A percentile compares a stretch with the other conserved stretches of the same genome.
These are phyloP conservation scores for Nyctibius grandis DNA, from an alignment of 2,797 vertebrate genomes.

Conservation along the genomic window DNA sequence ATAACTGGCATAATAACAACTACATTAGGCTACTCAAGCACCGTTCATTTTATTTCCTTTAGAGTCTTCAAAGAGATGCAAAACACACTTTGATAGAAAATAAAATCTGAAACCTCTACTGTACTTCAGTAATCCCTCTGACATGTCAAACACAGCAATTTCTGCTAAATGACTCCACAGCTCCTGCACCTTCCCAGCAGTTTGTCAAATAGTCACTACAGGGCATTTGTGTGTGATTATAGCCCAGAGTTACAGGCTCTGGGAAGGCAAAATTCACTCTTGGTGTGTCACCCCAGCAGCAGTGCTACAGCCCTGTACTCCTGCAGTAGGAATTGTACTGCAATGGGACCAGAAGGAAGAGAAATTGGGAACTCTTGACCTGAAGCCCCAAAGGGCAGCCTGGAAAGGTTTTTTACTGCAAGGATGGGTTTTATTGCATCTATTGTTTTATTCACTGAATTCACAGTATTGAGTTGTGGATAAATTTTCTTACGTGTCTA, in stretches of 20 bases:
- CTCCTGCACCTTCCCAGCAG: neutral
- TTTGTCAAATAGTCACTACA: neutral
- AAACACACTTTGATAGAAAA: neutral
- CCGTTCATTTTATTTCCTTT: neutral
- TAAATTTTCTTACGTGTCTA: neutral
- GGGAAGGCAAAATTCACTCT: neutral
- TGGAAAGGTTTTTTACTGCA: neutral
- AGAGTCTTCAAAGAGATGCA: neutral
- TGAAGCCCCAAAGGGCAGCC: neutral
- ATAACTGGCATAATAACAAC: neutral
- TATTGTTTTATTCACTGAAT: neutral
- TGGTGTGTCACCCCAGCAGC: fast-evolving
- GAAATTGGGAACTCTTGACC: neutral
- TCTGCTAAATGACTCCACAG: neutral
- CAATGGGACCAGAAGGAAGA: neutral
- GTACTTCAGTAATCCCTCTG: neutral
- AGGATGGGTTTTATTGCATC: neutral
- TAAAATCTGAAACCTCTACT: neutral
- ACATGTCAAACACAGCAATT: neutral
- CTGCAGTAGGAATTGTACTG: neutral
- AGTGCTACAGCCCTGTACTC: neutral
- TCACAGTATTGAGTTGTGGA: neutral
- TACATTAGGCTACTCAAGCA: neutral
- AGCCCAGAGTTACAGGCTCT: neutral
- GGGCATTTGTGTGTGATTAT: neutral